Base-by-base conservation (phyloP, 2,888 invertebrate genomes). In the Macaria notata region DNA sequence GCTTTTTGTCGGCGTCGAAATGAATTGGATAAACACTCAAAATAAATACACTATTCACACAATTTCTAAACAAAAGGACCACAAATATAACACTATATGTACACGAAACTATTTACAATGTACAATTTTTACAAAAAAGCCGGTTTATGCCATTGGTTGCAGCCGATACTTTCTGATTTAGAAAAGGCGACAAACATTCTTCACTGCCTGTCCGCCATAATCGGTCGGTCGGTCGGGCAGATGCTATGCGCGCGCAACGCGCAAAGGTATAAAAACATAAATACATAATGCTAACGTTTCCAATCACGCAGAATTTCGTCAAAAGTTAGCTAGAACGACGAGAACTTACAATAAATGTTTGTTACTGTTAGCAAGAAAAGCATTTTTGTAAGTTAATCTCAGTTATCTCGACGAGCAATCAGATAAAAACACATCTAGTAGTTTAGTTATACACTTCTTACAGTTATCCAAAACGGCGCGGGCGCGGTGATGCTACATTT, bases 31-130 rank as follows among this genome's bases (percentile, higher is more conserved):
- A 88, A 88, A 90, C 90, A 92, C 92, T 91, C 88, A 92, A 92
- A 93, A 85, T 88, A 85, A 59, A 84, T 87, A 89, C 91, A 92
- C 89, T 88, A 92, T 93, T 93, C 93, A 93, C 93, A 92, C 92
- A 92, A 89, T 81, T 86, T 83, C 83, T 85, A 87, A 92, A 92
- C 92, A 92, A 88, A 92, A 92, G 92, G 82, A 83, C 88, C 93
- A 92, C 90, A 93, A 93, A 93, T 93, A 93, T 93, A 93, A 93
- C 90, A 94, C 94, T 94, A 94, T 93, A 94, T 94, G 92, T 94
- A 94, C 94, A 94, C 92, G 85, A 88, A 92, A 93, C 94, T 94
- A 94, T 94, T 93, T 94, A 94, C 94, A 94, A 94, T 93, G 92
- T 93, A 93, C 93, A 93, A 92, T 92, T 93, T 92, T 90, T 92